phyloP scores from a whole-genome alignment of 2,888 invertebrate species.

The Noctua janthina region DNA sequence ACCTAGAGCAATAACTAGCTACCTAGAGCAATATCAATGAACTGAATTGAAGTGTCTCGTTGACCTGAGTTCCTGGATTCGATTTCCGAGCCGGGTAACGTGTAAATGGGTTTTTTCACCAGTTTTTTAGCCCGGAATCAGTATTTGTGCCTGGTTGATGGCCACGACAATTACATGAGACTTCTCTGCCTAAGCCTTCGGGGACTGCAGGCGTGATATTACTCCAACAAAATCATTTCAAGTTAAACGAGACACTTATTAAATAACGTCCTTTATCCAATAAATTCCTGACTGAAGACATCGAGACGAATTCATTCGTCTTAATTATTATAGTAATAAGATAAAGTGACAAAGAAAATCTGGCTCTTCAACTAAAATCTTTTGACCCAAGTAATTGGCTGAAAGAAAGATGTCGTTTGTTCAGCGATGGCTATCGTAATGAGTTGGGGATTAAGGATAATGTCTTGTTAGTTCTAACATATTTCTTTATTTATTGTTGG shows the following conservation, averaged over 20 bases:
- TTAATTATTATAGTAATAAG: constrained; percentile 31
- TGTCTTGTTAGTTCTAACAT: neutral
- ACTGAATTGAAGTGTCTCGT: no score
- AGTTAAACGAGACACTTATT: constrained; percentile 10
- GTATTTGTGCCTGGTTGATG: neutral
- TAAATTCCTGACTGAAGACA: neutral
- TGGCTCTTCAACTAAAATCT: constrained; percentile 5
- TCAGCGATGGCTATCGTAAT: constrained; percentile 22
- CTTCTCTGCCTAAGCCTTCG: neutral
- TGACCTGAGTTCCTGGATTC: neutral
- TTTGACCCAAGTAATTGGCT: constrained; percentile 35
- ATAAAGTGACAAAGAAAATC: constrained; percentile 23
- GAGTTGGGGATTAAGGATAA: constrained; percentile 21
- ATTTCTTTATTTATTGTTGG: neutral
- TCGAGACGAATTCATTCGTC: neutral
- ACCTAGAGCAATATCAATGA: no score
- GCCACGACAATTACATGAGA: neutral
- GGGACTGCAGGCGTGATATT: neutral
- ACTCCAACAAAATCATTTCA: neutral
- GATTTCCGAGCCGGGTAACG: no score
- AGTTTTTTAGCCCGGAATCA: neutral
- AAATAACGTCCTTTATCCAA: neutral
- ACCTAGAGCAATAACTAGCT: no score
- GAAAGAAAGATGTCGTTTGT: constrained; percentile 20
- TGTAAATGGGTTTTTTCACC: neutral